A percentile compares a stretch with the other conserved stretches of the same genome.
Conservation (phyloP, 2,888 invertebrate species). For the Electrophaes corylata region DNA sequence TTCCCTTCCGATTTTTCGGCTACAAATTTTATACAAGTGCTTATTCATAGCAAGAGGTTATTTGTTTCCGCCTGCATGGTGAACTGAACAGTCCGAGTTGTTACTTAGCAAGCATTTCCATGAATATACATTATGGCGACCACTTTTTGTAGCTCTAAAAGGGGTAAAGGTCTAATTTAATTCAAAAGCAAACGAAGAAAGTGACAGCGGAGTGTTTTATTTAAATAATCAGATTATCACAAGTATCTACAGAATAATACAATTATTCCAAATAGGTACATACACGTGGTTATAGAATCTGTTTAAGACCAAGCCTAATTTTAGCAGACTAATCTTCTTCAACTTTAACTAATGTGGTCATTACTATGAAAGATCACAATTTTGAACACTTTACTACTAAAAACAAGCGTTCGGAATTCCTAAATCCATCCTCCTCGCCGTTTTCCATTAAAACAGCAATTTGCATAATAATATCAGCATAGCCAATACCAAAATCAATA, state of each 20-base stretch:
- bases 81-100: neutral
- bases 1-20: neutral
- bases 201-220: neutral
- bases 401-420: neutral
- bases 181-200: conserved; percentile 7
- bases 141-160: conserved; percentile 2
- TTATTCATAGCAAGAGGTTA: conserved; percentile 2
- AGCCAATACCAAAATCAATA: conserved; percentile 23
- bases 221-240: neutral
- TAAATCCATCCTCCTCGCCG: conserved; percentile 5
- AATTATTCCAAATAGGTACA: neutral
- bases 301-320: no score
- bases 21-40: neutral
- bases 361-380: neutral
- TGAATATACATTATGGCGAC: neutral
- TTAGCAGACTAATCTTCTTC: no score
- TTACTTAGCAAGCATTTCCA: neutral
- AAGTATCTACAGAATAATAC: neutral
- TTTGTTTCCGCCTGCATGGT: neutral
- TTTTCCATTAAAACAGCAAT: conserved; percentile 15
- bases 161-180: conserved; percentile 1
- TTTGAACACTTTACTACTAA: neutral
- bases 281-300: no score
- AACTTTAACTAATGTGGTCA: no score
- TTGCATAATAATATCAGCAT: conserved; percentile 20